phyloP scores from a whole-genome alignment of 2,797 vertebrate species.

The Epinephelus awoara region DNA sequence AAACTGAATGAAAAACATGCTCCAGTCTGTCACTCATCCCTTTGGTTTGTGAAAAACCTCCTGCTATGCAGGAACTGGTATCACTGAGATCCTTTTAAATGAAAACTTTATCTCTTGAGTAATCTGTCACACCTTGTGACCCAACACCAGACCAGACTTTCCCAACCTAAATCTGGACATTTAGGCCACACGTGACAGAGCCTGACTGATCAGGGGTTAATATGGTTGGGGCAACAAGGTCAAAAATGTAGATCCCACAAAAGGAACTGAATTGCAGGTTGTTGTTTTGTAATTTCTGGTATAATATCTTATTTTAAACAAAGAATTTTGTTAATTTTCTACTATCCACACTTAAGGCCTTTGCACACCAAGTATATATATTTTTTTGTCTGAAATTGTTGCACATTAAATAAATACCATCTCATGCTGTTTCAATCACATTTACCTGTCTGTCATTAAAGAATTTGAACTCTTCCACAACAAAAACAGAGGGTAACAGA shows the following conservation, averaged over 20 bases:
- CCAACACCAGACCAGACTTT: conserved; percentile 30
- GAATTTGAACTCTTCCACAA: no score
- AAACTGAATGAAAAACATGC: conserved; percentile 30
- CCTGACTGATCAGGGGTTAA: conserved; percentile 40
- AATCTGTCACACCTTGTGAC: conserved; percentile 45
- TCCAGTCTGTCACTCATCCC: conserved; percentile 8
- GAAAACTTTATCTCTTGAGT: conserved; percentile 9
- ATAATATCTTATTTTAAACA: not conserved
- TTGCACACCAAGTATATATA: no score
- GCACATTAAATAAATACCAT: no score
- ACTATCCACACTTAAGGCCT: not conserved
- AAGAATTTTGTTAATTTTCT: not conserved
- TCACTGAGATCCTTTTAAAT: conserved; percentile 20
- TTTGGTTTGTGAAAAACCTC: conserved; percentile 27
- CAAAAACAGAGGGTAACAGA: not conserved
- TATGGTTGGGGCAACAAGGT: conserved; percentile 10
- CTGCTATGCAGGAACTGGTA: not conserved
- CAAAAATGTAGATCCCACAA: conserved; percentile 28
- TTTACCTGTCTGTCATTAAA: no score
- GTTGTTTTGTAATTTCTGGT: not conserved
- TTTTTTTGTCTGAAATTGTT: no score
- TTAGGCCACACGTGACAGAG: conserved; percentile 33
- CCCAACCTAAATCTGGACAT: conserved; percentile 32
- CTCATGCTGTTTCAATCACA: no score
- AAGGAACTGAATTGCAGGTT: conserved; percentile 8